Evolutionary conservation across 1,140 invertebrate genomes (phyloP).

Genomic region (Mylabris phalerata): DNA sequence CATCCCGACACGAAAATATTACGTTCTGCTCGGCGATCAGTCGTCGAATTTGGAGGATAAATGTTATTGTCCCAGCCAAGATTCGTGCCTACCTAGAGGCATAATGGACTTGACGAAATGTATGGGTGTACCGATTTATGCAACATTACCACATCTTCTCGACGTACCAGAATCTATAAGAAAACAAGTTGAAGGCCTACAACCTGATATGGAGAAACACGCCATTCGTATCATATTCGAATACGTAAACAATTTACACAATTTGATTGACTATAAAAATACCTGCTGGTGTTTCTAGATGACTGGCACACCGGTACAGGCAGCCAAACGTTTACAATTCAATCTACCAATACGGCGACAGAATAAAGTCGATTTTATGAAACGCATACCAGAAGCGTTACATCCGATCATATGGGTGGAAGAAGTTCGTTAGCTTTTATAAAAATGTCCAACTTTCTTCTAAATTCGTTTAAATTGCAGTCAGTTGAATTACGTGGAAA

Average conservation of each 20-base stretch:
- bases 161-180: slow-evolving; percentile 49
- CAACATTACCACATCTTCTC: slow-evolving; percentile 76
- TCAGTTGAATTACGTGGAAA: too few relatives aligned
- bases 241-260: neutral
- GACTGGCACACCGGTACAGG: slow-evolving; percentile 48
- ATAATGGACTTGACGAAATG: slow-evolving; percentile 61
- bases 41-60: slow-evolving; percentile 55
- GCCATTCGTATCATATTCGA: slow-evolving; percentile 2
- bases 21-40: slow-evolving; percentile 50
- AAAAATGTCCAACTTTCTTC: too few relatives aligned
- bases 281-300: slow-evolving; percentile 16
- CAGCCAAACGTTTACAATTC: slow-evolving; percentile 63
- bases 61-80: slow-evolving; percentile 64
- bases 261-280: neutral
- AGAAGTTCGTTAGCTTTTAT: slow-evolving; percentile 46
- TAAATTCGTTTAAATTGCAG: too few relatives aligned
- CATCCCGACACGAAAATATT: slow-evolving; percentile 49
- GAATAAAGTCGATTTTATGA: slow-evolving; percentile 57
- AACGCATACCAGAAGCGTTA: slow-evolving; percentile 52
- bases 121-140: slow-evolving; percentile 57
- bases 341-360: slow-evolving; percentile 56
- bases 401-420: slow-evolving; percentile 71
- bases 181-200: slow-evolving; percentile 58
- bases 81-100: slow-evolving; percentile 60
- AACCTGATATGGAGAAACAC: slow-evolving; percentile 62